phyloP scores from a whole-genome alignment of 1,140 invertebrate species.

The Pemphigus obesinymphae region DNA sequence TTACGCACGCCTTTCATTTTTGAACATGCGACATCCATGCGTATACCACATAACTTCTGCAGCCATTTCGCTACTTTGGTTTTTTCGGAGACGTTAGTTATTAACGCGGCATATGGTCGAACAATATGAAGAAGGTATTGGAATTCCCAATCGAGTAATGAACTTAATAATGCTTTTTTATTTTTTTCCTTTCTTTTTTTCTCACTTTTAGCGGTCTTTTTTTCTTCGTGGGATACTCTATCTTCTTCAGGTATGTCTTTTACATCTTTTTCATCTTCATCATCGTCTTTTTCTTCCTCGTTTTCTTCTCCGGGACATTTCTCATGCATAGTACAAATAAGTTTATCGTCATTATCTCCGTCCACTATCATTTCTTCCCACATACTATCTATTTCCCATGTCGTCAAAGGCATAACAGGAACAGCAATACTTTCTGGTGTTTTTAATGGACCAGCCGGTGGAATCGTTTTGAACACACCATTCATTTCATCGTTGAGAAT shows the following conservation, averaged over 20 bases:
- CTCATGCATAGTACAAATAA: not conserved
- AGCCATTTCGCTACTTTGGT: conserved; percentile 52
- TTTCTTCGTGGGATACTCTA: no score
- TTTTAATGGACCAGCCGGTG: conserved; percentile 43
- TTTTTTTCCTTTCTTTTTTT: not conserved
- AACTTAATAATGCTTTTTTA: not conserved
- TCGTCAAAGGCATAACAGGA: conserved; percentile 24
- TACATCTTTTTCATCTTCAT: no score
- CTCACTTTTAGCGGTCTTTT: not conserved
- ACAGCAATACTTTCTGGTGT: conserved; percentile 40
- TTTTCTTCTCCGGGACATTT: conserved; percentile 1
- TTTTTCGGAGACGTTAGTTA: conserved; percentile 49
- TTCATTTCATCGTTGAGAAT: conserved; percentile 47
- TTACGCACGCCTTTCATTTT: conserved; percentile 53
- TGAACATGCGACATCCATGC: conserved; percentile 48
- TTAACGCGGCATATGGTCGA: conserved; percentile 50
- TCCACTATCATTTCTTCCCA: conserved; percentile 45
- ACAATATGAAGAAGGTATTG: conserved; percentile 51
- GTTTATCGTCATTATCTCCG: not conserved
- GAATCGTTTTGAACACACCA: conserved; percentile 44
- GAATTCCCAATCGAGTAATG: conserved; percentile 52
- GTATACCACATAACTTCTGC: conserved; percentile 51
- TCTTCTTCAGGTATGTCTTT: no score
- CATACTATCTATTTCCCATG: conserved; percentile 47
- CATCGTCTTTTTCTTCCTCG: not conserved